Conservation (phyloP, 2,888 invertebrate species). For the Tiliacea citrago region DNA sequence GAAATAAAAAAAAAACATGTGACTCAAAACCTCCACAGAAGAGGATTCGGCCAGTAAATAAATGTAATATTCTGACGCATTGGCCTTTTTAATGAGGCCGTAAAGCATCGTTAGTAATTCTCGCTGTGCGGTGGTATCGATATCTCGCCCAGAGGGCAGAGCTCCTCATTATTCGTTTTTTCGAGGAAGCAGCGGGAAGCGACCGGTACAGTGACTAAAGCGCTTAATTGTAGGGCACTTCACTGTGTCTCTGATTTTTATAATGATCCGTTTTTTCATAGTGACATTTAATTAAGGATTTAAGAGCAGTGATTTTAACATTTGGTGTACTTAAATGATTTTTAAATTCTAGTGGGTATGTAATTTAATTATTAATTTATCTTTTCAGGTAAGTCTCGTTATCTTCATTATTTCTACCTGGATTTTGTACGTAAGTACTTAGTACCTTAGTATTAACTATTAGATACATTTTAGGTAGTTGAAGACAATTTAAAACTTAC, state of each 20-base stretch:
- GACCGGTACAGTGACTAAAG: slow-evolving; percentile 23
- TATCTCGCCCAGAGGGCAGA: slow-evolving; percentile 67
- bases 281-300: neutral
- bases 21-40: slow-evolving; percentile 14
- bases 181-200: slow-evolving; percentile 35
- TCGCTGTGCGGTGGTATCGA: slow-evolving; percentile 69
- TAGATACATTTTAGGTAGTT: too few relatives aligned
- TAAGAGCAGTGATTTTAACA: neutral
- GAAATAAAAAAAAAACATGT: neutral
- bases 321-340: neutral
- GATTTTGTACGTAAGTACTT: slow-evolving; percentile 42
- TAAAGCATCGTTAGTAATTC: slow-evolving; percentile 70
- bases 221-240: slow-evolving; percentile 52
- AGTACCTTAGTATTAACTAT: neutral
- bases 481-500: neutral
- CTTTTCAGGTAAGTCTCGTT: slow-evolving; percentile 58
- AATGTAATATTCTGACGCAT: slow-evolving; percentile 70
- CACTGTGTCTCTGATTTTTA: slow-evolving; percentile 37
- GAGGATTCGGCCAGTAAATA: slow-evolving; percentile 20
- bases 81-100: slow-evolving; percentile 79
- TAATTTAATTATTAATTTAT: slow-evolving; percentile 6
- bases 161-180: slow-evolving; percentile 75
- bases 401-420: neutral
- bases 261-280: slow-evolving; percentile 42
- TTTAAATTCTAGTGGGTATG: neutral